Base-by-base conservation (phyloP, 23 tunicate species). In the Clavelina lepadiformis region DNA sequence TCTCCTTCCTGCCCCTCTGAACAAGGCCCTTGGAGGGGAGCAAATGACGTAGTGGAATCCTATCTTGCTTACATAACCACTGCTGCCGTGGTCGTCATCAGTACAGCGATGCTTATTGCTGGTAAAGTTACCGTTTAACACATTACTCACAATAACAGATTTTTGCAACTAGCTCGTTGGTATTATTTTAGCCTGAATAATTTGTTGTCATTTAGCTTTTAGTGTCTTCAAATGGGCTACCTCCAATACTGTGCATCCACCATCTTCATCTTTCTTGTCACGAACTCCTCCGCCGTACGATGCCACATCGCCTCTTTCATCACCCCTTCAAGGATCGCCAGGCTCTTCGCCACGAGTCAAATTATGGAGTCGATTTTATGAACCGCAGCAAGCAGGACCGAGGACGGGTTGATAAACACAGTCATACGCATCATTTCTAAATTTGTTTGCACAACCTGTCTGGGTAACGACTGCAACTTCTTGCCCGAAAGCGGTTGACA, bases 291-390 rank as follows among this genome's bases (percentile, higher is more conserved):
- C 80, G 1, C 79, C 68, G n/a, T 51, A 74, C 51, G 50, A 46
- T 27, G 38, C 71, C 4, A 26, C 13, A 3, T 25, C 65, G 6
- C 50, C 71, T 3, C 3, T 34, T 5, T 36, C 63, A 2, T 45
- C 28, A 18, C 51, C 76, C 2, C 67, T 31, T 3, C 34, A 61
- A 23, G 18, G 33, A 11, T 74, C 91, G 3, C 82, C 91, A 2
- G 72, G 72, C 13, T 66, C 82, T 18, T 56, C 91, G 3, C 58
- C 81, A 2, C 75, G 71, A 72, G 31, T 52, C 24, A 71, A 64
- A n/a, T 61, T 83, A 23, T 83, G 91, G 91, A 66, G 91, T 58
- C 35, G 82, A n/a, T 74, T 47, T 51, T 83, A 83, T 37, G 70
- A 74, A 75, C 82, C 82, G 1, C 91, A 83, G 63, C 76, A 68